phyloP scores from a whole-genome alignment of 2,113 vertebrate species.

The Xenopus laevis region DNA sequence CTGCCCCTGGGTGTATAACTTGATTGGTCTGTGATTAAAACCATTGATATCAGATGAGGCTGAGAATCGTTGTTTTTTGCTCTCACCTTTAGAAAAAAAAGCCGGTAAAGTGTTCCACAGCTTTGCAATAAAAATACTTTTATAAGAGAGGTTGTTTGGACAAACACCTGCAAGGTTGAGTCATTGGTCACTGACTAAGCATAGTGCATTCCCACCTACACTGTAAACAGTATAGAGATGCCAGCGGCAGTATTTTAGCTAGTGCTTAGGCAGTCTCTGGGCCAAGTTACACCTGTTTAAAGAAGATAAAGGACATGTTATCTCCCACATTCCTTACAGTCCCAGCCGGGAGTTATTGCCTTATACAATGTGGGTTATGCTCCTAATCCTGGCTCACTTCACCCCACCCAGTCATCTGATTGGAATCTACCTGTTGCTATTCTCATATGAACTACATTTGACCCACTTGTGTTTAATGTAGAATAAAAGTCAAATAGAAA shows the following conservation, averaged over 20 bases:
- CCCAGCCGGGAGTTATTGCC: background rate
- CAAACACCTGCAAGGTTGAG: slow-evolving; percentile 5
- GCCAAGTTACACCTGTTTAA: slow-evolving; percentile 38
- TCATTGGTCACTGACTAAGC: slow-evolving; percentile 19
- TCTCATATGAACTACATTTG: too few relatives aligned
- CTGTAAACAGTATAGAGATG: slow-evolving; percentile 31
- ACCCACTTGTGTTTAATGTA: too few relatives aligned
- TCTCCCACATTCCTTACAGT: slow-evolving; percentile 34
- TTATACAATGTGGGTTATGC: background rate
- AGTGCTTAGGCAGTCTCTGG: background rate
- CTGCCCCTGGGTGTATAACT: too few relatives aligned
- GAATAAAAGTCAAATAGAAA: too few relatives aligned
- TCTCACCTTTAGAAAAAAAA: background rate
- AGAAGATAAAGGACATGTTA: slow-evolving; percentile 34
- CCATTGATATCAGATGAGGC: background rate
- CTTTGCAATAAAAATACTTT: background rate
- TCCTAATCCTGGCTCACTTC: background rate
- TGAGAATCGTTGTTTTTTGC: background rate
- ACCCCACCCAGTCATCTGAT: too few relatives aligned
- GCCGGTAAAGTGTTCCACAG: background rate
- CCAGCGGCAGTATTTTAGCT: slow-evolving; percentile 9
- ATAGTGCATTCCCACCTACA: slow-evolving; percentile 26
- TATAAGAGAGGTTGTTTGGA: slow-evolving; percentile 14
- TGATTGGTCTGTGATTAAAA: background rate
- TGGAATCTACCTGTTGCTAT: too few relatives aligned